Conservation (phyloP, 1,140 invertebrate species). For the Drosophila micromelanica region DNA sequence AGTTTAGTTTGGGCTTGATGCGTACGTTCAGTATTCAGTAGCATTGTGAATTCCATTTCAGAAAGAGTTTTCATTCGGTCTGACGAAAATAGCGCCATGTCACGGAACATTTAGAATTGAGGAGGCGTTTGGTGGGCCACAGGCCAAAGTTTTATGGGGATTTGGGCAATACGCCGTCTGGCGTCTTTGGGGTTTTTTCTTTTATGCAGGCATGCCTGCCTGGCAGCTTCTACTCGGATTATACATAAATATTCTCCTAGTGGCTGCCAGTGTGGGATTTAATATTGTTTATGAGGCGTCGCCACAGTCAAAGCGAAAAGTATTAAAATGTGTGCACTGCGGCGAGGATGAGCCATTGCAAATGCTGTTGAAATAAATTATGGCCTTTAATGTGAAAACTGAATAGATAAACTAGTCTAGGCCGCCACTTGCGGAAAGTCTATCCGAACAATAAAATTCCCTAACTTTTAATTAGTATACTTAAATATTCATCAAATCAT, state of each 20-base stretch:
- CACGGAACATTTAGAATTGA: constrained; percentile 73
- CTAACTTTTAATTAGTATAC: background rate
- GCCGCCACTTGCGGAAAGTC: background rate
- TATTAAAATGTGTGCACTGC: constrained; percentile 65
- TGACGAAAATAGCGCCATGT: constrained; percentile 74
- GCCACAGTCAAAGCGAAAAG: constrained; percentile 60
- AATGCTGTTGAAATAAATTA: constrained; percentile 68
- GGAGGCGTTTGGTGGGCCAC: constrained; percentile 49
- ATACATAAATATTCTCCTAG: constrained; percentile 23
- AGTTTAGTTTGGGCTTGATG: constrained; percentile 26
- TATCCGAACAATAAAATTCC: background rate
- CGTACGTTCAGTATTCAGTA: constrained; percentile 9
- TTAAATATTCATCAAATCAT: background rate
- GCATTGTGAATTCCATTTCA: constrained; percentile 59
- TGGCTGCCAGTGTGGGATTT: constrained; percentile 56
- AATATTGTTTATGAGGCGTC: constrained; percentile 79
- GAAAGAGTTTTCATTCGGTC: constrained; percentile 56
- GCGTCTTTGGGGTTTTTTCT: constrained; percentile 23
- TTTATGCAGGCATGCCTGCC: constrained; percentile 28
- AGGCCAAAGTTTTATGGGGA: constrained; percentile 61
- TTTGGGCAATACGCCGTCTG: constrained; percentile 50
- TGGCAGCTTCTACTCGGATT: constrained; percentile 26
- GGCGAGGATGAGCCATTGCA: constrained; percentile 42
- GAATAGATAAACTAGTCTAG: constrained; percentile 35
- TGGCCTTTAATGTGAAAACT: constrained; percentile 75